phyloP scores from a whole-genome alignment of 2,888 invertebrate species.

The Cryptus viduatorius region DNA sequence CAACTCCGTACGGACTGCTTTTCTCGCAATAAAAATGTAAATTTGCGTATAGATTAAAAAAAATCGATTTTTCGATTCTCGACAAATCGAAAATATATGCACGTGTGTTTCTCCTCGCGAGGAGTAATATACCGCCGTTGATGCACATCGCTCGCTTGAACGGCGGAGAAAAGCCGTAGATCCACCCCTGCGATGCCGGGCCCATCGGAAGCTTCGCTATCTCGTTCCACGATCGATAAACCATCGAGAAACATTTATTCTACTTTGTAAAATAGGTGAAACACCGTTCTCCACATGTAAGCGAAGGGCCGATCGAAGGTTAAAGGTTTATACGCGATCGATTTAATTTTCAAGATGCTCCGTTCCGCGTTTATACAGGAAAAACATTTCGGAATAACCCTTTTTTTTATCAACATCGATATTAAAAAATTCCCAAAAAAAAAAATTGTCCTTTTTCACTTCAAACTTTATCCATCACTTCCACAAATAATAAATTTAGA shows the following conservation, averaged over 20 bases:
- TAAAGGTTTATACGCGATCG: slow-evolving; percentile 9
- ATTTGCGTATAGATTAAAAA: slow-evolving; percentile 1
- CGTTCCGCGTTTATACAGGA: too few relatives aligned
- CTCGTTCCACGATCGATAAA: slow-evolving; percentile 64
- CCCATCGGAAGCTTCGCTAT: slow-evolving; percentile 57
- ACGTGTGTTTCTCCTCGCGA: slow-evolving; percentile 7
- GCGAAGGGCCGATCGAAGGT: slow-evolving; percentile 24
- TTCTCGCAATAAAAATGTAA: slow-evolving; percentile 1
- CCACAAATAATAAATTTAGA: too few relatives aligned
- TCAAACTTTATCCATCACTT: too few relatives aligned
- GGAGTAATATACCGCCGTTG: slow-evolving; percentile 39
- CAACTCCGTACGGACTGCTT: neutral
- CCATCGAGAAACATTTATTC: slow-evolving; percentile 68
- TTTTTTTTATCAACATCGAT: too few relatives aligned
- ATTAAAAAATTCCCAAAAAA: too few relatives aligned
- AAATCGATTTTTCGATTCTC: slow-evolving; percentile 1
- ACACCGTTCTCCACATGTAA: slow-evolving; percentile 2
- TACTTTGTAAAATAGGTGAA: slow-evolving; percentile 49
- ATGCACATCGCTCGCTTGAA: slow-evolving; percentile 36
- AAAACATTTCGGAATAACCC: too few relatives aligned
- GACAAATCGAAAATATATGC: neutral
- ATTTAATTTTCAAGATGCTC: too few relatives aligned
- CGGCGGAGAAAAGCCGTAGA: slow-evolving; percentile 21
- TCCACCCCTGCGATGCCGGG: slow-evolving; percentile 6
- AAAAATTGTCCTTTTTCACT: too few relatives aligned